phyloP scores from a whole-genome alignment of 2,888 invertebrate genomes.

The Tetragonisca angustula region DNA sequence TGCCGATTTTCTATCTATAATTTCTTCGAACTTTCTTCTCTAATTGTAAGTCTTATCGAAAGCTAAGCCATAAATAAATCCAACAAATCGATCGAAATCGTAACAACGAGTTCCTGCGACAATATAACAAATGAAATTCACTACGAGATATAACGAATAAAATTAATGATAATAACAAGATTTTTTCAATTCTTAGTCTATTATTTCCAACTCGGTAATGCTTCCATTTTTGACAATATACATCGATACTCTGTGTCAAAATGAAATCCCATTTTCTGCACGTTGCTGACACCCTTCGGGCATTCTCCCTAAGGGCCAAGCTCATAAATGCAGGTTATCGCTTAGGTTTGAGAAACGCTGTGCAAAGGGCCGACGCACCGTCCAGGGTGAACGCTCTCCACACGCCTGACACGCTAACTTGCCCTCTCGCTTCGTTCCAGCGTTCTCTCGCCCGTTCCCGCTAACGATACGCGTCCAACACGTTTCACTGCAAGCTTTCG shows the following conservation, averaged over 20 bases:
- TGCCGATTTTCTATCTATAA: too few species aligned
- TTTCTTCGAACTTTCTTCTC: too few species aligned
- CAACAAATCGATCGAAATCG: too few species aligned
- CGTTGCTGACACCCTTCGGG: constrained; percentile 24
- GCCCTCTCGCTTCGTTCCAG: constrained; percentile 35
- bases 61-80: too few species aligned
- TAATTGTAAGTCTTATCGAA: too few species aligned
- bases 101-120: too few species aligned
- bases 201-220: background rate
- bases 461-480: constrained; percentile 16
- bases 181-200: background rate
- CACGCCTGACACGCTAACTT: constrained; percentile 50
- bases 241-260: constrained; percentile 15
- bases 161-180: background rate
- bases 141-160: background rate
- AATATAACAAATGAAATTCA: too few species aligned
- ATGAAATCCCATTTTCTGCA: constrained; percentile 10
- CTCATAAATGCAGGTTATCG: constrained; percentile 54
- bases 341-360: constrained; percentile 77
- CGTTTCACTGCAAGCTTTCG: constrained; percentile 14
- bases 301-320: constrained; percentile 45
- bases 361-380: constrained; percentile 80
- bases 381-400: constrained; percentile 79
- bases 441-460: constrained; percentile 38
- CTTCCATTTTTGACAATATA: background rate